phyloP scores from a whole-genome alignment of 2,113 vertebrate species.

The Psittacus erithacus region DNA sequence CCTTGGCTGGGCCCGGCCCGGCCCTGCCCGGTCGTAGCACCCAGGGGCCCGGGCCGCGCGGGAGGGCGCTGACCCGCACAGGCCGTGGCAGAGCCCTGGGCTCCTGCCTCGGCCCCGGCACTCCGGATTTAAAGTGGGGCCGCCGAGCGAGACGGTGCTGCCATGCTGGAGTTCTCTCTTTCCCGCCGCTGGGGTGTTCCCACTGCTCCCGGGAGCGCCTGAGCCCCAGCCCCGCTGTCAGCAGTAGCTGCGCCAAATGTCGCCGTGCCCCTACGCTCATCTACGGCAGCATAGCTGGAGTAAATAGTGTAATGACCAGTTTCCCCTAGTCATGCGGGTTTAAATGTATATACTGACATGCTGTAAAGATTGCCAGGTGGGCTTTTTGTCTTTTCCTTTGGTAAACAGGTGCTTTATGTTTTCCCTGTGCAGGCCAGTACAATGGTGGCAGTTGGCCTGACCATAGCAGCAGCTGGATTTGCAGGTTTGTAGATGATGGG shows the following conservation, averaged over 20 bases:
- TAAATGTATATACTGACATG: rapidly evolving
- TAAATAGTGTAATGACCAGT: rapidly evolving
- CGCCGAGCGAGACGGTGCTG: background rate
- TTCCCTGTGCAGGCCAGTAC: slow-evolving; percentile 80
- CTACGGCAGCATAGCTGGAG: background rate
- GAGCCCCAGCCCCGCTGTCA: background rate
- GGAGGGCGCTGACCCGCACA: background rate
- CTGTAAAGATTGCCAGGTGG: rapidly evolving
- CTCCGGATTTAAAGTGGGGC: background rate
- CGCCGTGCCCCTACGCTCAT: background rate
- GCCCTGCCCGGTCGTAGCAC: background rate
- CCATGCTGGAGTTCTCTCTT: too few species aligned
- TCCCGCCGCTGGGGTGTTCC: background rate
- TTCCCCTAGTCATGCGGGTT: rapidly evolving
- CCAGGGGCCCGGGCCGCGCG: too few species aligned
- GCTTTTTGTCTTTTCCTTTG: rapidly evolving
- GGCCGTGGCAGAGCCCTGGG: background rate
- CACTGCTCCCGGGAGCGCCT: too few species aligned
- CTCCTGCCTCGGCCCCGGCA: too few species aligned
- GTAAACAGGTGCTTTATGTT: background rate
- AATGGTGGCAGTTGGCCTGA: slow-evolving; percentile 89
- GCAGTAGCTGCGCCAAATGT: background rate
- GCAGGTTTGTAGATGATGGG: slow-evolving; percentile 81
- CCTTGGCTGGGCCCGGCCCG: background rate
- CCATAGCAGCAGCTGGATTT: slow-evolving; percentile 91